Conservation (phyloP, 1,140 invertebrate species). For the Arion vulgaris region DNA sequence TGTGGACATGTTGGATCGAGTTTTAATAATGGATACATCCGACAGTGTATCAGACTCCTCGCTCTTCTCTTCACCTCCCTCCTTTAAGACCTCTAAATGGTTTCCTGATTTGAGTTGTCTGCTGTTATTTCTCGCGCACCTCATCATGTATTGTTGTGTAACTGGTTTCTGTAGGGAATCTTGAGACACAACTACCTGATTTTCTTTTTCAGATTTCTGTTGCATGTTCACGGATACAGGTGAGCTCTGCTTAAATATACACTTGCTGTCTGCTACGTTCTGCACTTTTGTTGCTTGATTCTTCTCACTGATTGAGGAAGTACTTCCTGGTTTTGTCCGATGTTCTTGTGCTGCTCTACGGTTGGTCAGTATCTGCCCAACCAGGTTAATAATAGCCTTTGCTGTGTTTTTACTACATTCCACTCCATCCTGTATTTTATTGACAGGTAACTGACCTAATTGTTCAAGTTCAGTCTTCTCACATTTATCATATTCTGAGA, state of each 20-base stretch:
- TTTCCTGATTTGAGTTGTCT: background rate
- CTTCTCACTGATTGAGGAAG: background rate
- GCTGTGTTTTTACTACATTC: background rate
- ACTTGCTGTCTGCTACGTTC: background rate
- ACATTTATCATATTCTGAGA: background rate
- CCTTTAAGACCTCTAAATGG: background rate
- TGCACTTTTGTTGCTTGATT: background rate
- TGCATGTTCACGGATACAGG: background rate
- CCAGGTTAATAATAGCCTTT: background rate
- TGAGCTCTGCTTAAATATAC: background rate
- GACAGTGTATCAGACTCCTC: background rate
- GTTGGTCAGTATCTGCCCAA: background rate
- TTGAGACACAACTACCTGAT: background rate
- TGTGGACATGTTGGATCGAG: background rate
- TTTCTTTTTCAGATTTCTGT: background rate
- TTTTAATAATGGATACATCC: background rate
- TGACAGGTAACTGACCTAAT: background rate
- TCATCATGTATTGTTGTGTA: background rate
- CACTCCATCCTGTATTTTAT: background rate
- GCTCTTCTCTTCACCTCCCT: background rate
- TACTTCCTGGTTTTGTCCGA: background rate
- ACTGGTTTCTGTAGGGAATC: background rate
- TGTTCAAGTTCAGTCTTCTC: background rate
- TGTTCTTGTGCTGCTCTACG: background rate
- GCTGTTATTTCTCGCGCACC: background rate